These are phyloP conservation scores for Drosophila prolongata DNA, from an alignment of 2,888 invertebrate species.

Conservation along the genomic window DNA sequence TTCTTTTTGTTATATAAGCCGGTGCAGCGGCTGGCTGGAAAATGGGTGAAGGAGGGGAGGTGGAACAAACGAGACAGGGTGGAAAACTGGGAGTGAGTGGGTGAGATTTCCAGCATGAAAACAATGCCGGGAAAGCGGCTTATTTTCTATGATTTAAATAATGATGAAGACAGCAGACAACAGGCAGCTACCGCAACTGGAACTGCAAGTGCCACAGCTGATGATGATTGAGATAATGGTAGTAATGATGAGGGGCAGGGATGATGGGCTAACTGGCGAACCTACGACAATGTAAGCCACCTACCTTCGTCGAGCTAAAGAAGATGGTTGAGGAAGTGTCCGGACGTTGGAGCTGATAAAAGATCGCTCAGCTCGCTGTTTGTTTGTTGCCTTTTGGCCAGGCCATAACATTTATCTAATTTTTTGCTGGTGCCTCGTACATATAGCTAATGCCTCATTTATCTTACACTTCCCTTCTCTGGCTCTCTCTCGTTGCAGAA, in stretches of 20 bases:
- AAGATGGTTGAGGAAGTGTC: slow-evolving; percentile 8
- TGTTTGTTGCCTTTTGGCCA: slow-evolving; percentile 28
- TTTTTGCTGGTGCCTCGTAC: slow-evolving; percentile 21
- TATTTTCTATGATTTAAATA: slow-evolving; percentile 82
- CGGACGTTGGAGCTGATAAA: slow-evolving; percentile 36
- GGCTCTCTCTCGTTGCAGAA: slow-evolving; percentile 89
- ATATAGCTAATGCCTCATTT: slow-evolving; percentile 51
- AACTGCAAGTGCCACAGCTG: slow-evolving; percentile 28
- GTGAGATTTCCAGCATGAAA: slow-evolving; percentile 76
- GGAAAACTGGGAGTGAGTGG: slow-evolving; percentile 37
- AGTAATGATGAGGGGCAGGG: slow-evolving; percentile 28
- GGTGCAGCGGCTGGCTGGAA: slow-evolving; percentile 35
- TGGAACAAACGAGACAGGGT: slow-evolving; percentile 7
- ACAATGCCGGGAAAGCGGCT: slow-evolving; percentile 82
- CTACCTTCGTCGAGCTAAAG: slow-evolving; percentile 21
- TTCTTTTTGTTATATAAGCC: slow-evolving; percentile 44
- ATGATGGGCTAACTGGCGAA: slow-evolving; percentile 22
- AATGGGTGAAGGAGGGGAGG: not conserved
- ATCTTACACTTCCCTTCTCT: slow-evolving; percentile 36
- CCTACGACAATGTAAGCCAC: slow-evolving; percentile 49
- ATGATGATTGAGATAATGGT: slow-evolving; percentile 41
- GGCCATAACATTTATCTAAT: slow-evolving; percentile 43
- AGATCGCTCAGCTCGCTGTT: slow-evolving; percentile 32
- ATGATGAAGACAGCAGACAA: slow-evolving; percentile 75
- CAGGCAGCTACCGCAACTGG: slow-evolving; percentile 31